phyloP scores from a whole-genome alignment of 2,888 invertebrate genomes.

The Polyploca ridens region DNA sequence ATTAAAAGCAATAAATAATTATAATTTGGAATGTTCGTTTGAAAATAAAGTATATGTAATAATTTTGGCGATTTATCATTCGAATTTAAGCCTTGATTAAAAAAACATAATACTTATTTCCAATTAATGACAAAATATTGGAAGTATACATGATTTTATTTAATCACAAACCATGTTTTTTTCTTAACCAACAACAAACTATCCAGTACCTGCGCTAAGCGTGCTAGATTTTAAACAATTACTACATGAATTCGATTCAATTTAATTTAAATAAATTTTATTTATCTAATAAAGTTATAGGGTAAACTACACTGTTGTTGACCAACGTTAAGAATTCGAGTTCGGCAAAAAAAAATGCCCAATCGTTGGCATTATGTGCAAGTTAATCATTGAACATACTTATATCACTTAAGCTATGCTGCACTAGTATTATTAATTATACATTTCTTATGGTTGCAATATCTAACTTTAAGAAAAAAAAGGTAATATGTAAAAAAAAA shows the following conservation, averaged over 20 bases:
- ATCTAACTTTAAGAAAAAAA: too few species aligned
- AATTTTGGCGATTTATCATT: neutral
- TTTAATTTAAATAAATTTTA: neutral
- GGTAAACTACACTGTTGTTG: constrained; percentile 4
- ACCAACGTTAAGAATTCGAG: neutral
- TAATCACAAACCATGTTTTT: neutral
- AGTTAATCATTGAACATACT: too few species aligned
- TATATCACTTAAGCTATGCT: too few species aligned
- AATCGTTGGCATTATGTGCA: neutral
- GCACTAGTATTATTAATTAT: too few species aligned
- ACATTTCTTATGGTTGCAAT: too few species aligned
- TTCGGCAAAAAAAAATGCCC: neutral
- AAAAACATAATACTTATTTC: neutral
- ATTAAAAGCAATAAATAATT: neutral
- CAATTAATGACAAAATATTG: neutral
- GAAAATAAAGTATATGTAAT: neutral
- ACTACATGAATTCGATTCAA: neutral
- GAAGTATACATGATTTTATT: neutral
- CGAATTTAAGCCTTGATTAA: neutral
- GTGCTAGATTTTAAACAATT: neutral
- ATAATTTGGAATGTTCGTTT: neutral
- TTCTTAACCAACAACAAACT: neutral
- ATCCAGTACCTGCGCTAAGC: neutral
- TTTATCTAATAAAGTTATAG: neutral
- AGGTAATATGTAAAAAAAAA: too few species aligned